These are phyloP conservation scores for Scaptomyza montana DNA, from an alignment of 1,140 invertebrate genomes.

Conservation along the genomic window DNA sequence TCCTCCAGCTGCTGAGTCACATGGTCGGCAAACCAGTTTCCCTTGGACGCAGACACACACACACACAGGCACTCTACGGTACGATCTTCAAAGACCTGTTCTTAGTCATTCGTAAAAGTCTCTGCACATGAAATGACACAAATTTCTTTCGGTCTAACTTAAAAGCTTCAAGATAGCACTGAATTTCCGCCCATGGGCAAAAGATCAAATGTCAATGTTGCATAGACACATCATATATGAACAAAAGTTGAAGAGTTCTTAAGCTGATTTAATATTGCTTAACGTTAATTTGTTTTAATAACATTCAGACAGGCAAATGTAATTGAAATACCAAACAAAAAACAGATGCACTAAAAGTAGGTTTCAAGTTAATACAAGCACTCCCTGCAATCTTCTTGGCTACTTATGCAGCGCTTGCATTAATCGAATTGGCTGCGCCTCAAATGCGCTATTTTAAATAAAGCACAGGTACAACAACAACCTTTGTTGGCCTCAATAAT, in stretches of 20 bases:
- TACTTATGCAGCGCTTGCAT: constrained; percentile 18
- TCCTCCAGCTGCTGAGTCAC: constrained; percentile 36
- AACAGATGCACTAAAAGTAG: background rate
- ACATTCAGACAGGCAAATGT: background rate
- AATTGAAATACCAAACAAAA: background rate
- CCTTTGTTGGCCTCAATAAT: constrained; percentile 16
- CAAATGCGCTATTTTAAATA: constrained; percentile 2
- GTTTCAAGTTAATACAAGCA: background rate
- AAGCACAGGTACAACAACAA: background rate
- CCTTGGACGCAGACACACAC: background rate
- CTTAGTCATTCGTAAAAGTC: constrained; percentile 11
- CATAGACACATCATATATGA: too few relatives aligned
- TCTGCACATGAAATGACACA: constrained; percentile 21
- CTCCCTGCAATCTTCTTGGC: constrained; percentile 1
- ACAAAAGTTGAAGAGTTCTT: too few relatives aligned
- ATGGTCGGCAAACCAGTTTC: constrained; percentile 45
- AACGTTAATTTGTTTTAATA: too few relatives aligned
- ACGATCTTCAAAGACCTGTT: constrained; percentile 30
- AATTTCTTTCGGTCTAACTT: constrained; percentile 32
- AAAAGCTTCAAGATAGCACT: background rate
- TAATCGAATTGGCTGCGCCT: constrained; percentile 17
- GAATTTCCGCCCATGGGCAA: constrained; percentile 3
- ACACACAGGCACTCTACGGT: too few relatives aligned
- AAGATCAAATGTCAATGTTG: too few relatives aligned
- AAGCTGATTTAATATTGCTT: too few relatives aligned